Conservation (phyloP, 2,113 vertebrate genomes). For the Dromaius novaehollandiae region DNA sequence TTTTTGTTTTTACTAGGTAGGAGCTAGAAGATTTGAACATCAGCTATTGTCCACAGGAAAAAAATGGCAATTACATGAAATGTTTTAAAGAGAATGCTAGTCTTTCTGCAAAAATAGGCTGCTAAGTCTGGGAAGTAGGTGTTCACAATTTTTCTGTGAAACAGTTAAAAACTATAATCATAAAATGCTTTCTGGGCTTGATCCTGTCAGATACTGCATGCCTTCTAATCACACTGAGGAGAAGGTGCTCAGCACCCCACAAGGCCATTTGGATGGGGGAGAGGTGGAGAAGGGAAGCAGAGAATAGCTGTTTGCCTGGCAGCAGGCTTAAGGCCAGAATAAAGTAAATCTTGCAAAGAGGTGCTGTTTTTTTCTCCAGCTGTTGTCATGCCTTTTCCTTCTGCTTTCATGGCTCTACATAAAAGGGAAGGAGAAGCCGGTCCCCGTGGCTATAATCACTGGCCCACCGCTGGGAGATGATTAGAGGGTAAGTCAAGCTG, state of each 20-base stretch:
- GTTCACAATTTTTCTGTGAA: neutral
- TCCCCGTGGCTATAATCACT: slow-evolving; percentile 27
- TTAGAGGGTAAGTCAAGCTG: slow-evolving; percentile 16
- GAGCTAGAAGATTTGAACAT: neutral
- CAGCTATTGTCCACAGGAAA: neutral
- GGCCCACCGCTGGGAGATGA: neutral
- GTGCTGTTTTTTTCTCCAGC: neutral
- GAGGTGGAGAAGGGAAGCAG: neutral
- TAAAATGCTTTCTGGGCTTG: neutral
- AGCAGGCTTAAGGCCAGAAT: neutral
- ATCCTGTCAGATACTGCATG: neutral
- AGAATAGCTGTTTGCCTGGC: neutral
- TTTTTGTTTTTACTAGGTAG: neutral
- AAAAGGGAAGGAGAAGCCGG: neutral
- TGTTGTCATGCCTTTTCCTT: slow-evolving; percentile 7
- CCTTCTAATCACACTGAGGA: neutral
- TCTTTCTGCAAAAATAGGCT: neutral
- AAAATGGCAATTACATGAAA: neutral
- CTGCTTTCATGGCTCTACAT: slow-evolving; percentile 9
- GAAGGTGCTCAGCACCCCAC: neutral
- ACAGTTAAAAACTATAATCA: neutral
- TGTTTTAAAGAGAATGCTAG: neutral
- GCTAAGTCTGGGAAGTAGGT: neutral
- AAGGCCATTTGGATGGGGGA: neutral
- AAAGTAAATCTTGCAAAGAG: neutral